Percentiles rank a stretch among this genome's conserved stretches.
Evolutionary conservation across 2,888 invertebrate genomes (phyloP).

Genomic region (Ischnus inquisitorius): DNA sequence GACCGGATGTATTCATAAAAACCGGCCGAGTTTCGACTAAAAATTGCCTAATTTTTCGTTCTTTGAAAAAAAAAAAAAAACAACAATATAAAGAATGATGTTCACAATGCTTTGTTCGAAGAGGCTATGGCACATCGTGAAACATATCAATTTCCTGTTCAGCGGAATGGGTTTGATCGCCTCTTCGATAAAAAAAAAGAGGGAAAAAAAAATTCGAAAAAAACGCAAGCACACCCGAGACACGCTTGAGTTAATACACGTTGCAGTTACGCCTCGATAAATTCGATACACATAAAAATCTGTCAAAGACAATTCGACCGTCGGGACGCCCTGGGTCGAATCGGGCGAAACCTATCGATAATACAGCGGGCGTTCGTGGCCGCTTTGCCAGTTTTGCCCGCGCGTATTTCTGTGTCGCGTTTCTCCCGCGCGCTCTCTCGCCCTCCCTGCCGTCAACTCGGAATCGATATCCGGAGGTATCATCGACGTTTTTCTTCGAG

Average conservation of each 20-base stretch:
- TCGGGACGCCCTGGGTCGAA: constrained; percentile 21
- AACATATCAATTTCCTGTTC: neutral
- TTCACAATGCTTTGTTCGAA: too few species aligned
- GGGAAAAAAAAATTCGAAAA: neutral
- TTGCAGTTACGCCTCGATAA: constrained; percentile 2
- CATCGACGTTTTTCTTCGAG: constrained; percentile 8
- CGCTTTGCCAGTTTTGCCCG: neutral
- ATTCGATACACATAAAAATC: constrained; percentile 55
- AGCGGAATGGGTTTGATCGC: neutral
- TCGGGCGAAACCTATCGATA: constrained; percentile 38
- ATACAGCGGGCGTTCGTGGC: constrained; percentile 8
- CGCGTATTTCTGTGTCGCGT: neutral
- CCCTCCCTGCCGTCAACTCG: neutral
- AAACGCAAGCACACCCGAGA: neutral
- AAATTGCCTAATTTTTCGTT: too few species aligned
- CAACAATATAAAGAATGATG: too few species aligned
- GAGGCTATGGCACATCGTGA: neutral
- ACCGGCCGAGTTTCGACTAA: too few species aligned
- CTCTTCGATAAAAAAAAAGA: neutral
- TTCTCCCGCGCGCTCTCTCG: neutral
- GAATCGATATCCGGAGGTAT: constrained; percentile 31
- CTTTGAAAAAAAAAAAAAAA: too few species aligned
- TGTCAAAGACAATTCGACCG: constrained; percentile 55
- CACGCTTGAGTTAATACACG: constrained; percentile 5
- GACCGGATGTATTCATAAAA: too few species aligned